Percentiles rank a stretch among this genome's conserved stretches.
Conservation (phyloP, 2,888 invertebrate species). For the Plutella xylostella region DNA sequence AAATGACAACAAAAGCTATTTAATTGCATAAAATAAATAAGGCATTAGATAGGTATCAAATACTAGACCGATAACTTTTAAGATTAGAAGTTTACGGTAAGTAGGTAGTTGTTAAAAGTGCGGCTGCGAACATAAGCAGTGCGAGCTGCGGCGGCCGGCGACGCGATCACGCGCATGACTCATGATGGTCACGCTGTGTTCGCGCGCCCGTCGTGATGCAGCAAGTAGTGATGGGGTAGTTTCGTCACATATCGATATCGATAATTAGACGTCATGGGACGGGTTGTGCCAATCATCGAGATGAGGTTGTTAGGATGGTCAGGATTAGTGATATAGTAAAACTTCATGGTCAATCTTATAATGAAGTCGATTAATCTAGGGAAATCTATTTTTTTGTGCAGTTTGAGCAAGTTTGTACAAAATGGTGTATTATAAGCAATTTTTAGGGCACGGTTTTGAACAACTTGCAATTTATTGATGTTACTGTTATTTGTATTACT, state of each 20-base stretch:
- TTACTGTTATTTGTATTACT: conserved; percentile 5
- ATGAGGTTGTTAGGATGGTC: not conserved
- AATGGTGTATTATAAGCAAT: conserved; percentile 9
- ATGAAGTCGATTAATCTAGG: not conserved
- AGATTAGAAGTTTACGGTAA: too few relatives aligned
- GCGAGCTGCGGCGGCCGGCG: not conserved
- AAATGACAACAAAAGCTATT: too few relatives aligned
- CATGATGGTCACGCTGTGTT: not conserved
- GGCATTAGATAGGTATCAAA: too few relatives aligned
- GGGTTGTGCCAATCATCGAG: not conserved
- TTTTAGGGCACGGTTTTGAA: conserved; percentile 10
- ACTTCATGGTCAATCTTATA: not conserved
- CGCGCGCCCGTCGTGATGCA: not conserved
- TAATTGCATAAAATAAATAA: too few relatives aligned
- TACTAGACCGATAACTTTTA: too few relatives aligned
- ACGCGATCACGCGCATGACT: not conserved
- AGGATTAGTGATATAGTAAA: not conserved
- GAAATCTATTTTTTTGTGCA: conserved; percentile 3
- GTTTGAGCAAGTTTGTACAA: not conserved
- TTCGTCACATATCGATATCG: not conserved
- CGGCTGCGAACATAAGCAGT: too few relatives aligned
- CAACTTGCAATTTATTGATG: not conserved
- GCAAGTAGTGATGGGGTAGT: not conserved
- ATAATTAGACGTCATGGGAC: not conserved
- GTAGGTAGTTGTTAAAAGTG: too few relatives aligned